Evolutionary conservation across 2,797 vertebrate genomes (phyloP).

Genomic region (Rhynchonycteris naso): DNA sequence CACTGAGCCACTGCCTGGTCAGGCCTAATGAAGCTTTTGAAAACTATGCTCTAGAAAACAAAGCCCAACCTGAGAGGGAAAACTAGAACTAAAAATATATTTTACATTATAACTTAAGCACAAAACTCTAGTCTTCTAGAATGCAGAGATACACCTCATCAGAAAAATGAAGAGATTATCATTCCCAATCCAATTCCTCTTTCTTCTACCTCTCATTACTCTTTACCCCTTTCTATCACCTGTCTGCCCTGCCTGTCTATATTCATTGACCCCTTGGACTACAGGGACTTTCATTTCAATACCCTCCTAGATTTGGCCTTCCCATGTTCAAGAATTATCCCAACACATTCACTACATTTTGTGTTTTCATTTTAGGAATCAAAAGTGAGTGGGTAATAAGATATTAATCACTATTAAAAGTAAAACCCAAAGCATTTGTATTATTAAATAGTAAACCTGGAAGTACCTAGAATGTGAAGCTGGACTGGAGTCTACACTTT

Average conservation of each 20-base stretch:
- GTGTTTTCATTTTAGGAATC: conserved; percentile 44
- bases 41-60: conserved; percentile 47
- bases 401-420: conserved; percentile 31
- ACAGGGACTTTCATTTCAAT: conserved; percentile 10
- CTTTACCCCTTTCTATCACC: neutral
- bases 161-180: conserved; percentile 7
- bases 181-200: neutral
- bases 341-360: neutral
- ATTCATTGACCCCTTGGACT: neutral
- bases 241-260: neutral
- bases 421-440: conserved; percentile 35
- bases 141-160: neutral
- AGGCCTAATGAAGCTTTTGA: conserved; percentile 41
- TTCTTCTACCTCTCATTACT: neutral
- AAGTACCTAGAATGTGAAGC: neutral
- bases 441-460: conserved; percentile 15
- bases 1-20: no score
- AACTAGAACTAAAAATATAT: conserved; percentile 26
- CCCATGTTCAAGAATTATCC: conserved; percentile 42
- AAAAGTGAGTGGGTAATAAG: conserved; percentile 32
- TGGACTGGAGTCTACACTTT: conserved; percentile 19
- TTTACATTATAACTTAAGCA: conserved; percentile 24
- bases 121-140: conserved; percentile 5
- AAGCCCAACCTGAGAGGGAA: conserved; percentile 3
- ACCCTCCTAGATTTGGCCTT: neutral